These are phyloP conservation scores for Polyommatus iphigenia DNA, from an alignment of 2,888 invertebrate genomes.

Conservation along the genomic window DNA sequence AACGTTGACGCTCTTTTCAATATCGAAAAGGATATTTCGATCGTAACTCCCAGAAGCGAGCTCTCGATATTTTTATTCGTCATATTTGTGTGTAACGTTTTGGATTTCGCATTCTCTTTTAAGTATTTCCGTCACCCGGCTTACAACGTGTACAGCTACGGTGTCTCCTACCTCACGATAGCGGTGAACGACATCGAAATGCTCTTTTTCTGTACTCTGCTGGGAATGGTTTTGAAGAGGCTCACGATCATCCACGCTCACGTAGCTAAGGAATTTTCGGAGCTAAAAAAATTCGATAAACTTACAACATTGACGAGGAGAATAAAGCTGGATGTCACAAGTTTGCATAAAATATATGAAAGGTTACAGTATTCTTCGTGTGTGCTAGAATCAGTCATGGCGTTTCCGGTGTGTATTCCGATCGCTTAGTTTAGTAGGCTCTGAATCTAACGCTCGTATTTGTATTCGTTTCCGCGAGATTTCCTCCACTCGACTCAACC, in stretches of 20 bases:
- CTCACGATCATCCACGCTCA: neutral
- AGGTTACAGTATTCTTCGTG: neutral
- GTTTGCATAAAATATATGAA: constrained; percentile 19
- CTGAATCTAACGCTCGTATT: too few relatives aligned
- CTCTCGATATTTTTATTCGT: neutral
- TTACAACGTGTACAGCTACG: neutral
- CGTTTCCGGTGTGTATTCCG: neutral
- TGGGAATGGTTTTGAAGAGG: neutral
- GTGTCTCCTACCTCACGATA: neutral
- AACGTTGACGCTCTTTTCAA: constrained; percentile 1
- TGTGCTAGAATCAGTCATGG: neutral
- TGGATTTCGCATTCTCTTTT: neutral
- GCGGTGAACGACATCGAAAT: constrained; percentile 5
- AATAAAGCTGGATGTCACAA: neutral
- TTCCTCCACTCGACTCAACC: too few relatives aligned
- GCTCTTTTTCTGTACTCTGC: neutral
- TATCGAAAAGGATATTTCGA: neutral
- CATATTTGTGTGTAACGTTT: neutral
- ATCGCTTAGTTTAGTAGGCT: too few relatives aligned
- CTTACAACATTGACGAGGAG: neutral
- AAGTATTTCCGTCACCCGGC: constrained; percentile 10
- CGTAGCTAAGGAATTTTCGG: neutral
- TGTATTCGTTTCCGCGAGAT: too few relatives aligned
- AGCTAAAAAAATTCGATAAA: neutral
- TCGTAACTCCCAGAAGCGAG: neutral